Conservation (phyloP, 2,113 vertebrate species). For the Sander vitreus region DNA sequence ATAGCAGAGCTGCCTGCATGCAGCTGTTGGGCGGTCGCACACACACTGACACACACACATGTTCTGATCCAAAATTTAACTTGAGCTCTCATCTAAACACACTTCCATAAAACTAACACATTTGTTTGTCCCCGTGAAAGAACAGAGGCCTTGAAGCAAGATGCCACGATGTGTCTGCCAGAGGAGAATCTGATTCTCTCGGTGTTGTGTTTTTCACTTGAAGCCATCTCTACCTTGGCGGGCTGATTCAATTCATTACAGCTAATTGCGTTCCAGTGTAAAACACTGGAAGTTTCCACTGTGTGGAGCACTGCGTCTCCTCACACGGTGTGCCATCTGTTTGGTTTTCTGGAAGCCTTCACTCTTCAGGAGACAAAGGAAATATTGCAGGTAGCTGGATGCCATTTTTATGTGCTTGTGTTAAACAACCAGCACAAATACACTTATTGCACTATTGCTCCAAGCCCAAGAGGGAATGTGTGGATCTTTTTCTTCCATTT, state of each 20-base stretch:
- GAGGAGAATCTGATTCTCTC: constrained; percentile 41
- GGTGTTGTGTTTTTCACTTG: constrained; percentile 33
- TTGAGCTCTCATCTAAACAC: constrained; percentile 34
- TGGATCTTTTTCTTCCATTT: not conserved
- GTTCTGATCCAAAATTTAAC: not conserved
- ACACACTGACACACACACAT: constrained; percentile 5
- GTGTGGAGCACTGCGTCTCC: not conserved
- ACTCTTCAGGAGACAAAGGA: constrained; percentile 4
- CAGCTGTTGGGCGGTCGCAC: constrained; percentile 33
- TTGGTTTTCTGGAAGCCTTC: constrained; percentile 15
- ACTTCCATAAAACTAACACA: constrained; percentile 42
- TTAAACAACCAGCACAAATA: not conserved
- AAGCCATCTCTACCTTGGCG: constrained; percentile 39
- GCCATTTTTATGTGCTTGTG: not conserved
- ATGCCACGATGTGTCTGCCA: constrained; percentile 27
- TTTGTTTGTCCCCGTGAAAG: constrained; percentile 48
- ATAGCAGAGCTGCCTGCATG: constrained; percentile 36
- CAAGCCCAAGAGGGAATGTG: not conserved
- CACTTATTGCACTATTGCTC: not conserved
- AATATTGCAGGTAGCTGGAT: constrained; percentile 9
- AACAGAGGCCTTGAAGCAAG: constrained; percentile 35
- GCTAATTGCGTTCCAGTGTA: constrained; percentile 30
- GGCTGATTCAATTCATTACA: constrained; percentile 60
- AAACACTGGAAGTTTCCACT: constrained; percentile 59
- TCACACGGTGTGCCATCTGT: constrained; percentile 27